phyloP scores from a whole-genome alignment of 2,113 vertebrate species.

The Melanotaenia duboulayi region DNA sequence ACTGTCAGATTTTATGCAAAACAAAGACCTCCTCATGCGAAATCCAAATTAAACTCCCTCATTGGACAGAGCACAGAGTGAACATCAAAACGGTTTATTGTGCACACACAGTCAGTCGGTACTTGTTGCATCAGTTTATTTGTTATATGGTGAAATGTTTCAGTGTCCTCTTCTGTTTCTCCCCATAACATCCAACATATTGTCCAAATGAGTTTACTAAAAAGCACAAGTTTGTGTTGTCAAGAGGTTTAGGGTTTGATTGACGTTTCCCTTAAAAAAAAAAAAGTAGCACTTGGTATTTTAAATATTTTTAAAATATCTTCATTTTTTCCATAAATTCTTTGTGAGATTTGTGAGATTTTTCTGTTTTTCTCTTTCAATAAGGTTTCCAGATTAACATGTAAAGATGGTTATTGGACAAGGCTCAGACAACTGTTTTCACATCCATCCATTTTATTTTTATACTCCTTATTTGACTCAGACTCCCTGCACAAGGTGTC shows the following conservation, averaged over 20 bases:
- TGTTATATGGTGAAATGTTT: slow-evolving; percentile 13
- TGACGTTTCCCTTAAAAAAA: too few relatives aligned
- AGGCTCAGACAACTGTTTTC: background rate
- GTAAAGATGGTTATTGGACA: background rate
- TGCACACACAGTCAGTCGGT: slow-evolving; percentile 7
- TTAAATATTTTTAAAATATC: too few relatives aligned
- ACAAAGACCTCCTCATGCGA: background rate
- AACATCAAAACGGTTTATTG: slow-evolving; percentile 12
- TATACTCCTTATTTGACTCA: background rate
- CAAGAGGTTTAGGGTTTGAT: too few relatives aligned
- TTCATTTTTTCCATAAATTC: too few relatives aligned
- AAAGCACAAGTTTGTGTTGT: background rate
- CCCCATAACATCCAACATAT: background rate
- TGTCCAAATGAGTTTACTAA: background rate
- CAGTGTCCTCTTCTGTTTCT: background rate
- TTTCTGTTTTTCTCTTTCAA: background rate
- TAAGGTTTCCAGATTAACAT: background rate
- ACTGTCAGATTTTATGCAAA: background rate
- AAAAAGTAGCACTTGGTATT: too few relatives aligned
- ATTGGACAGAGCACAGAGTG: background rate
- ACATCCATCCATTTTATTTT: background rate
- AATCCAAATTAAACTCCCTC: slow-evolving; percentile 4
- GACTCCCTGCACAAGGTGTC: background rate
- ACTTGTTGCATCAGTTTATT: slow-evolving; percentile 7
- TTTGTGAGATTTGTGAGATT: too few relatives aligned